Evolutionary conservation across 2,797 vertebrate species (phyloP).

Genomic region (Silurus lanzhouensis): DNA sequence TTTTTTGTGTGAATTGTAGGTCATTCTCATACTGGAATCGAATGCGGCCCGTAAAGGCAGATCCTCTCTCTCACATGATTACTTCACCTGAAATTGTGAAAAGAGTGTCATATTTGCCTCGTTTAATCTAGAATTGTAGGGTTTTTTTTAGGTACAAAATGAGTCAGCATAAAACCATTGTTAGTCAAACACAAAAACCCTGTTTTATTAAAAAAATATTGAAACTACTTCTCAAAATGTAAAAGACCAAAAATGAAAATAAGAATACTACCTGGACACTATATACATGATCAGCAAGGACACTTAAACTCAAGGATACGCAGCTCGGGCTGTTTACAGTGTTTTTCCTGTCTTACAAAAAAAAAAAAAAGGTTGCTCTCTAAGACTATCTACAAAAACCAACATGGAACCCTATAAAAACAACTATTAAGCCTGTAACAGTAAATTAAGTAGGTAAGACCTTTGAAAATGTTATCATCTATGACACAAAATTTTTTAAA

Average conservation of each 20-base stretch:
- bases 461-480: constrained; percentile 58
- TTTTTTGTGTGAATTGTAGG: constrained; percentile 21
- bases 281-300: constrained; percentile 81
- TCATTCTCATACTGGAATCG: background rate
- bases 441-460: constrained; percentile 71
- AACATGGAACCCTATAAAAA: constrained; percentile 66
- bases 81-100: constrained; percentile 60
- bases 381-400: constrained; percentile 79
- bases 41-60: constrained; percentile 62
- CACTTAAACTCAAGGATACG: constrained; percentile 79
- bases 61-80: constrained; percentile 71
- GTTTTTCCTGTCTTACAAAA: constrained; percentile 69
- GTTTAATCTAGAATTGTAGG: background rate
- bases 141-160: constrained; percentile 60
- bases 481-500: constrained; percentile 19
- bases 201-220: constrained; percentile 61
- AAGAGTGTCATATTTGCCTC: constrained; percentile 77
- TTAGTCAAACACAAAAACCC: constrained; percentile 69
- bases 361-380: constrained; percentile 56
- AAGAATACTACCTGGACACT: constrained; percentile 65
- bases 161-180: constrained; percentile 73
- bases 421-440: constrained; percentile 57
- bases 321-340: constrained; percentile 72
- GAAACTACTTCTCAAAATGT: constrained; percentile 62
- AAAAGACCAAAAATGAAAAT: constrained; percentile 33